Evolutionary conservation across 2,888 invertebrate species (phyloP), one percentile per base, ranked within the genome.

Genomic region (Eupithecia subumbrata): DNA sequence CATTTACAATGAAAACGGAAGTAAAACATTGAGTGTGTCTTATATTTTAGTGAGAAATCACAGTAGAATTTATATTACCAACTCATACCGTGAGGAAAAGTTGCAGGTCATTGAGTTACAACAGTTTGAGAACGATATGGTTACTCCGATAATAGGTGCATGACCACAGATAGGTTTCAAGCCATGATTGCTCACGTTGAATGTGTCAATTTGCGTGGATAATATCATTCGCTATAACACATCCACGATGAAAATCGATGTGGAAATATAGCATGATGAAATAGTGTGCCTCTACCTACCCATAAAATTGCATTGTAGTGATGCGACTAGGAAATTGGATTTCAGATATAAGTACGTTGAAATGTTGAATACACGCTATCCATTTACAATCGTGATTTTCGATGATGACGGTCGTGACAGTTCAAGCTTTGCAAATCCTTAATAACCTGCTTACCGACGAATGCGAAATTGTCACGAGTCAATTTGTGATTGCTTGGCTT

Each of bases 251-350:
- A 88, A 89, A 90, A 90, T 86, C 82, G 86, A 83, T 84, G 86
- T 84, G 84, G 80, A 82, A 80, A 81, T 86, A 85, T 83, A 84
- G 83, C 86, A 86, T 91, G 90, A 89, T 88, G 92, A 90, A 92
- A 92, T 85, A 84, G 86, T 85, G 84, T 11, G 9, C 40, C 40
- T 86, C 7, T 34, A 64, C 34, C 18, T 85, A 72, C 78, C 76
- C 72, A 82, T 88, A 87, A 90, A 90, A 91, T 93, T 92, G 91
- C 90, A 91, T 91, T 90, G 92, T 90, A 84, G 84, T 85, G 87
- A 85, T 87, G 85, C 87, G 86, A 87, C 86, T 88, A 84, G 89
- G 88, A 89, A 91, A 93, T 93, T 91, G 90, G 90, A 92, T 93
- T 92, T 92, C 91, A 22, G n/a, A 12, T 67, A 37, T n/a, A 71